phyloP scores from a whole-genome alignment of 2,888 invertebrate genomes.

The Sepioteuthis lessoniana region DNA sequence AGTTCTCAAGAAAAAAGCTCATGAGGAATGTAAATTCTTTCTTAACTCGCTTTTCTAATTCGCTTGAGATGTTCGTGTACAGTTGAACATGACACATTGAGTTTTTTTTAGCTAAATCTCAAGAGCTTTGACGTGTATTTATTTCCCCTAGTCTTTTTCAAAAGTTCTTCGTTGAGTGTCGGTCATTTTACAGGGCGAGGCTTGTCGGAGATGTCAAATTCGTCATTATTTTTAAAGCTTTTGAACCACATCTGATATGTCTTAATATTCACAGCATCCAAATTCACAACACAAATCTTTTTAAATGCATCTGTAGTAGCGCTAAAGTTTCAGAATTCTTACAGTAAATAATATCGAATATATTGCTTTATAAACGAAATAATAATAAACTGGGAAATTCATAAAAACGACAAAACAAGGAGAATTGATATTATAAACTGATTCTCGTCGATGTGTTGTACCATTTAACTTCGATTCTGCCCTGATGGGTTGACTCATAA shows the following conservation, averaged over 20 bases:
- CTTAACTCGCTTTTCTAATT: background rate
- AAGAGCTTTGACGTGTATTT: background rate
- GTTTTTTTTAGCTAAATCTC: background rate
- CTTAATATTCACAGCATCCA: background rate
- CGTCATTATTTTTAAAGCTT: background rate
- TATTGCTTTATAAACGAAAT: background rate
- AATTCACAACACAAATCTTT: too few species aligned
- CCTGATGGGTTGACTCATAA: too few species aligned
- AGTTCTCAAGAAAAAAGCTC: background rate
- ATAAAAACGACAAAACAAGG: too few species aligned
- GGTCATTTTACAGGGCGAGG: background rate
- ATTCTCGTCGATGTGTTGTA: too few species aligned
- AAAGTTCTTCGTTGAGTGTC: background rate
- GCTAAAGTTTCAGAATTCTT: background rate
- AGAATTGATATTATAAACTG: too few species aligned
- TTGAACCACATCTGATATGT: background rate
- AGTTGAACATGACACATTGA: background rate
- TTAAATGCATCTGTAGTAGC: too few species aligned
- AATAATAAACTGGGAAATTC: too few species aligned
- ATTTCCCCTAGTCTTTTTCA: too few species aligned
- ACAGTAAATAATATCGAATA: background rate
- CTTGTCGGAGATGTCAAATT: background rate
- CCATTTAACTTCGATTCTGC: too few species aligned
- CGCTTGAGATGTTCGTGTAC: background rate
- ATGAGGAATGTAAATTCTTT: background rate